phyloP scores from a whole-genome alignment of 1,140 invertebrate species.

The Manduca sexta region DNA sequence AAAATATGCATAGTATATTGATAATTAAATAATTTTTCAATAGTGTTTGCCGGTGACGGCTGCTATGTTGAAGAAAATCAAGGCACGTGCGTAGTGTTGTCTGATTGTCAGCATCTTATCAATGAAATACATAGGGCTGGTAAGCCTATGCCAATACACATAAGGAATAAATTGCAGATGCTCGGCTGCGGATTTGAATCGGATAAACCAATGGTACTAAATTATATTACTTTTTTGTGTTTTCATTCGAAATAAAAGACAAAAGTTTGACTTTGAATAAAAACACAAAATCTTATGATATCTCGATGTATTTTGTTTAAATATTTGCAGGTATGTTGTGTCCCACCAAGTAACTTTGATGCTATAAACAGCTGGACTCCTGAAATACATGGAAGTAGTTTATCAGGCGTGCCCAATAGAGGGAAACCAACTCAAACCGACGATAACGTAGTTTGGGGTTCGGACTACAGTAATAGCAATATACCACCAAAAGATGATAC shows the following conservation, averaged over 20 bases:
- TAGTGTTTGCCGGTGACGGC: constrained; percentile 38
- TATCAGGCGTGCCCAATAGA: background rate
- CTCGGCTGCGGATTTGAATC: constrained; percentile 46
- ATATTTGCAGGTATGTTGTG: background rate
- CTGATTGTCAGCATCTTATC: constrained; percentile 32
- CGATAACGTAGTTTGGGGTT: constrained; percentile 9
- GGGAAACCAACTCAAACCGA: background rate
- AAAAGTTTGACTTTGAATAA: too few relatives aligned
- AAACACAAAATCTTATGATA: background rate
- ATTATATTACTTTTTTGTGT: too few relatives aligned
- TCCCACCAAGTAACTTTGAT: background rate
- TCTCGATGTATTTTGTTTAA: background rate
- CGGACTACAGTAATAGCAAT: constrained; percentile 3
- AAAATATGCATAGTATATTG: too few relatives aligned
- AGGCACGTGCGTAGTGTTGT: constrained; percentile 32
- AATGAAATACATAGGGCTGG: constrained; percentile 36
- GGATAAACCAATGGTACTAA: constrained; percentile 45
- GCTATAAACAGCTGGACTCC: background rate
- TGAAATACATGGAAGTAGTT: background rate
- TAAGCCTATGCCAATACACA: constrained; percentile 34
- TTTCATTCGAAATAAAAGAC: too few relatives aligned
- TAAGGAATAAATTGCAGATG: constrained; percentile 35
- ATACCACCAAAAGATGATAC: background rate
- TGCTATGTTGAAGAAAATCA: constrained; percentile 22
- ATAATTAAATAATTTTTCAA: background rate